Evolutionary conservation across 1,140 invertebrate species (phyloP).

Genomic region (Pantala flavescens): DNA sequence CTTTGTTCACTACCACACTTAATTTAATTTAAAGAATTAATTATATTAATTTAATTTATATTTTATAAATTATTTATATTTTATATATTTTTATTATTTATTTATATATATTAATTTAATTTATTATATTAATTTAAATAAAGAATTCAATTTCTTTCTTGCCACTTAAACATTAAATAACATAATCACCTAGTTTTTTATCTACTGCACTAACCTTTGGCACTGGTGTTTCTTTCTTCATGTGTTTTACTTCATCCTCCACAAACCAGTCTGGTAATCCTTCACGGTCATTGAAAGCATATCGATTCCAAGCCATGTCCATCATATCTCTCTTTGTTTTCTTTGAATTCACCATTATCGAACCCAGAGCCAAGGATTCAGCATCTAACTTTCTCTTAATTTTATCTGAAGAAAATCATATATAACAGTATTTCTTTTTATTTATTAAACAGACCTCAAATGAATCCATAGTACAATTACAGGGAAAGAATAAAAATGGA

Average conservation of each 20-base stretch:
- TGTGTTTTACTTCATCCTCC: constrained; percentile 87
- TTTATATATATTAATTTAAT: no score
- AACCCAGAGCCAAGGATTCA: constrained; percentile 77
- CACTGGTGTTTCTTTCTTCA: constrained; percentile 64
- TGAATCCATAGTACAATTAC: no score
- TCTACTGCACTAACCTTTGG: constrained; percentile 60
- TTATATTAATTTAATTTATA: no score
- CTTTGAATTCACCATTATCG: constrained; percentile 71
- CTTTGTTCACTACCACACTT: no score
- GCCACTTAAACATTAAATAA: no score
- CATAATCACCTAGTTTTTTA: no score
- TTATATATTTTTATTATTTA: no score
- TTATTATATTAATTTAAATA: no score
- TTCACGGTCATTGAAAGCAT: constrained; percentile 68
- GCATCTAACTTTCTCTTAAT: constrained; percentile 64
- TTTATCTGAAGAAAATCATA: constrained; percentile 31
- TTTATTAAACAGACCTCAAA: constrained; percentile 18
- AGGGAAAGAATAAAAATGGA: no score
- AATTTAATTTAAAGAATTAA: no score
- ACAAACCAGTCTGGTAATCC: constrained; percentile 94
- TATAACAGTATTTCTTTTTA: constrained; percentile 10
- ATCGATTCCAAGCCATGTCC: constrained; percentile 85
- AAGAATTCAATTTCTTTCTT: no score
- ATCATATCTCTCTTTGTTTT: constrained; percentile 76
- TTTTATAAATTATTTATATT: no score